Percentiles rank a stretch among this genome's conserved stretches.
Evolutionary conservation across 53 echinoderm and acorn worm genomes (phyloP).

Genomic region (Echinarachnius parma): DNA sequence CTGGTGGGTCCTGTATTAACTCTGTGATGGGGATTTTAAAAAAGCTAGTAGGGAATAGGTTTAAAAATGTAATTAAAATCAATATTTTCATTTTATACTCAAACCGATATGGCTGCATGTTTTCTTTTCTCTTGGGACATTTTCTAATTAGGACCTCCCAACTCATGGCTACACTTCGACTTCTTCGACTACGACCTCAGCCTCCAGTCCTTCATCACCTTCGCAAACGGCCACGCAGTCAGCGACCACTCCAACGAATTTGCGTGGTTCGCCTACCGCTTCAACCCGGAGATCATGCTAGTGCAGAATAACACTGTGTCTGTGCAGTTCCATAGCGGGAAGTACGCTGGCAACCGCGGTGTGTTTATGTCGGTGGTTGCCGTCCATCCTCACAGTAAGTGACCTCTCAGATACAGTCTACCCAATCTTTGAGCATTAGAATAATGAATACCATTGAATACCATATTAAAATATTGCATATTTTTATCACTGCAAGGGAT

Average conservation of each 20-base stretch:
- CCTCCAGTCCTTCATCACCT: slow-evolving; percentile 25
- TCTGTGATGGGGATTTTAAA: too few relatives aligned
- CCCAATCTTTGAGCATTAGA: too few relatives aligned
- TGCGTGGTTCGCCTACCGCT: slow-evolving; percentile 1
- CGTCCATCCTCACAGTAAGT: neutral
- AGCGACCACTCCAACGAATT: slow-evolving; percentile 1
- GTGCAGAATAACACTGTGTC: slow-evolving; percentile 19
- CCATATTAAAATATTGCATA: too few relatives aligned
- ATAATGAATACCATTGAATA: too few relatives aligned
- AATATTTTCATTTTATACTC: too few relatives aligned
- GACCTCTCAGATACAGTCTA: neutral
- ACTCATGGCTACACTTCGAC: slow-evolving; percentile 26
- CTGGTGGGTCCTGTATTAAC: too few relatives aligned
- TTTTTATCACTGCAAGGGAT: too few relatives aligned
- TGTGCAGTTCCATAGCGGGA: slow-evolving; percentile 15
- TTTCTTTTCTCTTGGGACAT: too few relatives aligned
- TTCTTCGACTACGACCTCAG: slow-evolving; percentile 35
- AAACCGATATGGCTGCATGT: too few relatives aligned
- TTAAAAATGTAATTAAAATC: too few relatives aligned
- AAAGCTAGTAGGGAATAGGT: too few relatives aligned
- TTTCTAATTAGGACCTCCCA: too few relatives aligned
- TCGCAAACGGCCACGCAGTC: slow-evolving; percentile 26
- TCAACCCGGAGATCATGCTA: slow-evolving; percentile 11
- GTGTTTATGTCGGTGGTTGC: slow-evolving; percentile 8
- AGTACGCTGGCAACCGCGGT: slow-evolving; percentile 17